Conservation (phyloP, 1,140 invertebrate genomes). For the silkworm (Bombyx mori) region DNA sequence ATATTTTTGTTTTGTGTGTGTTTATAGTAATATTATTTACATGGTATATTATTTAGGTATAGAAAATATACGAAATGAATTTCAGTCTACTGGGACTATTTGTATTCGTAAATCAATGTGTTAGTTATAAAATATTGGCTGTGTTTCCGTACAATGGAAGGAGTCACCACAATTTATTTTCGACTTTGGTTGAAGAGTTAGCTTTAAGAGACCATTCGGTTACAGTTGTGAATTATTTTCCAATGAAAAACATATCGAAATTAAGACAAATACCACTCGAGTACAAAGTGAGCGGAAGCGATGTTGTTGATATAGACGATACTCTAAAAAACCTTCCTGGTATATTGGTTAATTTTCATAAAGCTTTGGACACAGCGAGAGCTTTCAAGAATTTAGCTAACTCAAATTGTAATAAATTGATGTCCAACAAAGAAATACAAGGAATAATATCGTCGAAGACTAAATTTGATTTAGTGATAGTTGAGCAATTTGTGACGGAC, state of each 20-base stretch:
- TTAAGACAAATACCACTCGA: slow-evolving; percentile 7
- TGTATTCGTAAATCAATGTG: not conserved
- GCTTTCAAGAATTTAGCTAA: slow-evolving; percentile 4
- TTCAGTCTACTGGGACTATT: not conserved
- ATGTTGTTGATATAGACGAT: slow-evolving; percentile 4
- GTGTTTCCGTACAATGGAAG: slow-evolving; percentile 13
- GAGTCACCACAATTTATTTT: slow-evolving; percentile 13
- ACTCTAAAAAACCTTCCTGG: slow-evolving; percentile 1
- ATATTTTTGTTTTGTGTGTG: no score
- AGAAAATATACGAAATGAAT: not conserved
- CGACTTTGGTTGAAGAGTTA: slow-evolving; percentile 10
- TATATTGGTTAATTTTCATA: not conserved
- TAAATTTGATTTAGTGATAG: slow-evolving; percentile 73
- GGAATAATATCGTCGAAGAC: slow-evolving; percentile 46
- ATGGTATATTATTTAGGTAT: no score
- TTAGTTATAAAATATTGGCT: slow-evolving; percentile 8
- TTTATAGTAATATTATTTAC: no score
- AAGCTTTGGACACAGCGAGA: slow-evolving; percentile 1
- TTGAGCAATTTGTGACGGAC: slow-evolving; percentile 76
- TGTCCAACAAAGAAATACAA: slow-evolving; percentile 36
- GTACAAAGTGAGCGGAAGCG: not conserved
- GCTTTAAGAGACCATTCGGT: slow-evolving; percentile 9
- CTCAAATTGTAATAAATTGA: slow-evolving; percentile 47
- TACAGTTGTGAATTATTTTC: slow-evolving; percentile 13
- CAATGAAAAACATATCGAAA: slow-evolving; percentile 1